Conservation (phyloP, 2,888 invertebrate species). For the Ormia ochracea region DNA sequence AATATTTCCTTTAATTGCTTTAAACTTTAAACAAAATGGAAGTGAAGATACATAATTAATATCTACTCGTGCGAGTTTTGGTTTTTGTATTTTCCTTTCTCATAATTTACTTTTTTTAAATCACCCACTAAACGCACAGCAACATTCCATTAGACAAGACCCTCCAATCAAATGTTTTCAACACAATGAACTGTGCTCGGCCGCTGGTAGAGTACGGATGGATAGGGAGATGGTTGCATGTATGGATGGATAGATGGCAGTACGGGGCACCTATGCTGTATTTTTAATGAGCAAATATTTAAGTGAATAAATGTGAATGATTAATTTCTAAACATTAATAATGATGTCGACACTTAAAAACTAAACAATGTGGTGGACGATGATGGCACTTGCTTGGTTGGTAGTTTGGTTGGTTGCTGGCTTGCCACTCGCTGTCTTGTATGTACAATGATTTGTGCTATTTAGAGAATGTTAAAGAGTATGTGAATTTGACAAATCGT, state of each 20-base stretch:
- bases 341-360: constrained; percentile 56
- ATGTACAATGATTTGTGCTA: constrained; percentile 8
- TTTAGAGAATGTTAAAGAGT: constrained; percentile 52
- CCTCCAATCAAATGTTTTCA: constrained; percentile 30
- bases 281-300: constrained; percentile 32
- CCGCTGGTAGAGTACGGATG: not conserved
- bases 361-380: constrained; percentile 10
- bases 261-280: constrained; percentile 17
- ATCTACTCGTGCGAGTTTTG: constrained; percentile 8
- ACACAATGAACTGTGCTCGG: constrained; percentile 36
- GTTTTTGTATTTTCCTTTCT: no score
- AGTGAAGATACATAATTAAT: constrained; percentile 16
- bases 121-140: constrained; percentile 39
- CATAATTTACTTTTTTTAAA: constrained; percentile 24
- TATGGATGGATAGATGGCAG: not conserved
- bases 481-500: constrained; percentile 58
- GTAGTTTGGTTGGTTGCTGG: not conserved
- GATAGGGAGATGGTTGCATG: not conserved
- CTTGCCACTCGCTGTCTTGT: not conserved
- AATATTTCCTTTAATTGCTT: constrained; percentile 44
- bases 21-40: constrained; percentile 20
- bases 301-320: constrained; percentile 38
- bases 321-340: constrained; percentile 57
- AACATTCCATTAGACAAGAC: constrained; percentile 29
- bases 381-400: not conserved